A percentile compares a stretch with the other conserved stretches of the same genome.
phyloP scores from a whole-genome alignment of 2,888 invertebrate genomes.

The Drosophila yooni region DNA sequence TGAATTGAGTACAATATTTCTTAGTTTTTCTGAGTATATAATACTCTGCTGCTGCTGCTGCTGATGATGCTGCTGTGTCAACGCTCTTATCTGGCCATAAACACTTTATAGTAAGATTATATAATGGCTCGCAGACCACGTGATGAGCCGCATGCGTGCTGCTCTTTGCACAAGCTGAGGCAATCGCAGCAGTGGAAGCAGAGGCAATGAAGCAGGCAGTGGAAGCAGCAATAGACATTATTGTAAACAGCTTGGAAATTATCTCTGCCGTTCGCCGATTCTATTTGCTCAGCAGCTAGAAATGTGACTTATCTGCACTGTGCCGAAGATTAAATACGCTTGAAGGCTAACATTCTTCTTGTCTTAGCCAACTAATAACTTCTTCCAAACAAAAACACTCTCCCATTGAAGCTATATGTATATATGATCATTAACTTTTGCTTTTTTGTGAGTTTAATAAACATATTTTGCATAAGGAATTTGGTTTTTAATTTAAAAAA shows the following conservation, averaged over 20 bases:
- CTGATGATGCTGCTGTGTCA: constrained; percentile 35
- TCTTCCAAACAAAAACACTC: neutral
- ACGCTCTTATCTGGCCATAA: constrained; percentile 54
- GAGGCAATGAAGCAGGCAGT: neutral
- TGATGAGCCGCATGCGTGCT: constrained; percentile 49
- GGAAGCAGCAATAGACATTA: constrained; percentile 3
- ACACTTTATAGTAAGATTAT: constrained; percentile 47
- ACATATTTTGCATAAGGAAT: neutral
- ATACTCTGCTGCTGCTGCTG: constrained; percentile 3
- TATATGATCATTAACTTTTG: neutral
- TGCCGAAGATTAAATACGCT: constrained; percentile 3
- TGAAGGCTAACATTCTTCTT: neutral
- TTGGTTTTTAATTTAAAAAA: neutral
- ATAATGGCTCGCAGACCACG: constrained; percentile 50
- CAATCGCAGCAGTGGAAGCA: constrained; percentile 9
- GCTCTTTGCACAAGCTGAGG: constrained; percentile 31
- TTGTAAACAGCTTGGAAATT: constrained; percentile 43
- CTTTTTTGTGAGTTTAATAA: neutral
- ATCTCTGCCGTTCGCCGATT: constrained; percentile 44
- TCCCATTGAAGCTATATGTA: neutral
- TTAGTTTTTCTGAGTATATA: neutral
- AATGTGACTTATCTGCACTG: neutral
- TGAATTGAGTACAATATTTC: neutral
- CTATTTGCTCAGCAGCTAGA: constrained; percentile 36
- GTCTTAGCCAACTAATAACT: neutral